Evolutionary conservation across 2,113 vertebrate genomes (phyloP), one percentile per base, ranked within the genome.

Genomic region (Pogona vitticeps): DNA sequence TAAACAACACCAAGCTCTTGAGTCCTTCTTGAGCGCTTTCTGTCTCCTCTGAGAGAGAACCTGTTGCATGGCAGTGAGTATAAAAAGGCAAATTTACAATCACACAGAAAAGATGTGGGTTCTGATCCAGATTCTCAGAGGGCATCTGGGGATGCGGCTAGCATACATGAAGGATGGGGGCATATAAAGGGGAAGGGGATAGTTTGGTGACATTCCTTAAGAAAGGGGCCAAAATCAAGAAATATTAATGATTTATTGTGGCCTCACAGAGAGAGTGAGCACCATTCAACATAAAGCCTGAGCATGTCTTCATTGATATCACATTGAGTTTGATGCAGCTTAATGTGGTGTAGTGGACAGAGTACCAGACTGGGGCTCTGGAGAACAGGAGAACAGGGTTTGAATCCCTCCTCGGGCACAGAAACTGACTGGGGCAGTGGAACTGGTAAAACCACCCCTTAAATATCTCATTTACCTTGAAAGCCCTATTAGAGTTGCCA

Each of bases 1-100:
- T 92, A 93, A 86, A 93, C 94, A 95, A 92, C 93, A 90, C 3
- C 7, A 89, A 92, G 82, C 82, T 86, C 31, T 81, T 78, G 86
- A 86, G 79, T 90, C 76, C 73, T 81, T 6, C 38, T 33, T 14
- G 21, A 4, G 31, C 38, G 20, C 7, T 40, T 33, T 68, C 31
- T 23, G 15, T 18, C 12, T 87, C 23, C 75, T 91, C 90, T 92
- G 1, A 1, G 78, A 92, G 77, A 81, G 76, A 91, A 87, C 91
- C 71, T 95, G 94, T 94, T 92, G 90, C 58, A 40, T 9, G 46
- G 84, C 65, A 91, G 72, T 87, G 78, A 87, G 65, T 28, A 78
- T 81, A 90, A 86, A 93, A 91, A 88, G 42, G 33, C 73, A 67
- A 26, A 52, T 76, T 67, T 73, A 76, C 58, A 82, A 72, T 42